Base-by-base conservation (phyloP, 2,888 invertebrate species). In the Allophyes oxyacanthae region DNA sequence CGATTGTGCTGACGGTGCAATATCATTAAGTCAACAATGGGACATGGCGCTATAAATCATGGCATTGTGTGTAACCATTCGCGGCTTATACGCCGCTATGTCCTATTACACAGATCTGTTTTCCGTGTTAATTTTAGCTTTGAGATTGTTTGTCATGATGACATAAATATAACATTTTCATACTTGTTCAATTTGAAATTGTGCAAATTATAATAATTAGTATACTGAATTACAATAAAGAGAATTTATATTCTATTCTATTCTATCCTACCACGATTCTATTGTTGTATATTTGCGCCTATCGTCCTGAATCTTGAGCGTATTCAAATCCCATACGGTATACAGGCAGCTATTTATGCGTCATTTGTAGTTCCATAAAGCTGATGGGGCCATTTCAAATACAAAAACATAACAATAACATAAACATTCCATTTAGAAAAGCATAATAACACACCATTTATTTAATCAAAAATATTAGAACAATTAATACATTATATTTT, bases 21-120 rank as follows among this genome's bases (percentile, higher is more conserved):
- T 88, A 88, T 89, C 88, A 89, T 89, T 91, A 89, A 81, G 79
- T 79, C 77, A 84, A 90, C 90, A 91, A 86, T 88, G 84, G 86
- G 74, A 82, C 82, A 82, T 82, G 81, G 78, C 71, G 81, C 83
- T 70, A 88, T 91, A 88, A 90, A 90, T 90, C 91, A 90, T 77
- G 75, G 81, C 81, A 86, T 91, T 90, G 90, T 90, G 81, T 81
- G 81, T 82, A 80, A 72, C 83, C 77, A 73, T 69, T 64, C 74
- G 79, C 69, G 81, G 84, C 79, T 78, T 82, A 82, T 80, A 72
- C 72, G 72, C 57, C 57, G 72, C 51, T 61, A 49, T 72, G 71
- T 67, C 59, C 66, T 45, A 14, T 46, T 50, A 38, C 25, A 42
- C 36, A 46, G 15, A 49, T 34, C 44, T 33, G 40, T 38, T 36